phyloP scores from a whole-genome alignment of 92 coral and sea anemone genomes.

The Paramuricea clavata region DNA sequence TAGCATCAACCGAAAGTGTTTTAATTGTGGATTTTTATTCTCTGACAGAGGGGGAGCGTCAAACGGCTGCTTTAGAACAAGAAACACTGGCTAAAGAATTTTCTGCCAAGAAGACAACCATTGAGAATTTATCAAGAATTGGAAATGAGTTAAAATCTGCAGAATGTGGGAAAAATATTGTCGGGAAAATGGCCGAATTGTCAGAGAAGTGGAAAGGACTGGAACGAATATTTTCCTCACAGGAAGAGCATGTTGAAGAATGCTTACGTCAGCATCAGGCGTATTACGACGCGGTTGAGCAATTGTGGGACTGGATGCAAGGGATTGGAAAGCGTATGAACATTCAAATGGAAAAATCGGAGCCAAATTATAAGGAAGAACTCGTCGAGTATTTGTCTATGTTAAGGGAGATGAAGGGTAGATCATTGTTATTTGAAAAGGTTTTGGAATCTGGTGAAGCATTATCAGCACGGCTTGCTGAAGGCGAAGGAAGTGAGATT shows the following conservation, averaged over 20 bases:
- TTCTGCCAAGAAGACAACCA: not conserved
- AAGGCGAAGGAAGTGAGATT: slow-evolving; percentile 74
- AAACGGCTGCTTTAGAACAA: slow-evolving; percentile 81
- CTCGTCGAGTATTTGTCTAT: slow-evolving; percentile 71
- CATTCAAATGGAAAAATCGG: slow-evolving; percentile 53
- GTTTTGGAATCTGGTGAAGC: slow-evolving; percentile 80
- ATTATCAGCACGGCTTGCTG: slow-evolving; percentile 73
- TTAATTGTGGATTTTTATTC: slow-evolving; percentile 84
- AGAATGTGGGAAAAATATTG: slow-evolving; percentile 58
- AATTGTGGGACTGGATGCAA: slow-evolving; percentile 92
- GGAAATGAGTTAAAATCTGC: slow-evolving; percentile 39
- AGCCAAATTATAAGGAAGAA: slow-evolving; percentile 63
- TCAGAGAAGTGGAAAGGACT: slow-evolving; percentile 81
- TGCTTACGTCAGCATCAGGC: slow-evolving; percentile 89
- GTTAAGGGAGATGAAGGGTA: slow-evolving; percentile 69
- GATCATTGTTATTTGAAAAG: slow-evolving; percentile 58
- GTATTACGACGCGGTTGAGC: slow-evolving; percentile 88
- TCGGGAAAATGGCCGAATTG: slow-evolving; percentile 64
- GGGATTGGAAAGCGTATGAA: slow-evolving; percentile 79
- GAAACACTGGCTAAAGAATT: slow-evolving; percentile 80
- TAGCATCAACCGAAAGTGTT: slow-evolving; percentile 75
- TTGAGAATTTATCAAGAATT: slow-evolving; percentile 7
- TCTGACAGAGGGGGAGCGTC: slow-evolving; percentile 90
- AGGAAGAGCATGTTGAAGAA: slow-evolving; percentile 81
- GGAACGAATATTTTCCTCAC: slow-evolving; percentile 74